A percentile compares a stretch with the other conserved stretches of the same genome.
Conservation (phyloP, 2,797 vertebrate genomes). For the Podarcis siculus region DNA sequence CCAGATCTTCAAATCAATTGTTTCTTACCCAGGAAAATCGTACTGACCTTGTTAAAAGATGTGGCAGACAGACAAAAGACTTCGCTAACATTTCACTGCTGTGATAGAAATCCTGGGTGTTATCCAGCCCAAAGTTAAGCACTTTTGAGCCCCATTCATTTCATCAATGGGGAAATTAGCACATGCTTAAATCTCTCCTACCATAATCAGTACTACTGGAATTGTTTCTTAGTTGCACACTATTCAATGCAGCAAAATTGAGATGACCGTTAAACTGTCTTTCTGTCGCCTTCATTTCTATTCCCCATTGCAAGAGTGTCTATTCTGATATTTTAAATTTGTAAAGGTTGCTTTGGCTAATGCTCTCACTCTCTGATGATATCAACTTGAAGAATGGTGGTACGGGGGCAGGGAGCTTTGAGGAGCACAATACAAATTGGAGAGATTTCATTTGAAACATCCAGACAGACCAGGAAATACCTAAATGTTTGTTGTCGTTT, state of each 20-base stretch:
- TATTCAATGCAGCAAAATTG: slow-evolving; percentile 31
- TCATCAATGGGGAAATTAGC: neutral
- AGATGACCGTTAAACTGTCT: neutral
- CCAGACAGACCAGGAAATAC: neutral
- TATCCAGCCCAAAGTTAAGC: neutral
- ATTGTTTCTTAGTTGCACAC: slow-evolving; percentile 18
- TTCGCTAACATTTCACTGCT: slow-evolving; percentile 34
- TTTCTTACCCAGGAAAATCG: slow-evolving; percentile 37
- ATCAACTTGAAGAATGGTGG: neutral
- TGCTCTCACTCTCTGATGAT: neutral
- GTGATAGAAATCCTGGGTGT: neutral
- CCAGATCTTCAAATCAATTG: slow-evolving; percentile 27
- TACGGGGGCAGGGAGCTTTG: neutral
- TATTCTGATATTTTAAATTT: slow-evolving; percentile 28
- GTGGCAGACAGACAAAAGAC: neutral
- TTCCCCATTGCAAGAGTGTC: neutral
- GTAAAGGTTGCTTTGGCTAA: neutral
- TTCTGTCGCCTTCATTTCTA: neutral
- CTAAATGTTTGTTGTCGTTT: too few relatives aligned
- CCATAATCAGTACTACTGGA: neutral
- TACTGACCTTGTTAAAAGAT: neutral
- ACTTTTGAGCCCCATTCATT: neutral
- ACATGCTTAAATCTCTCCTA: neutral
- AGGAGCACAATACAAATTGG: neutral
- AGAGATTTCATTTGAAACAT: neutral